Base-by-base conservation (phyloP, 2,888 invertebrate species). In the Drosophila lutescens region DNA sequence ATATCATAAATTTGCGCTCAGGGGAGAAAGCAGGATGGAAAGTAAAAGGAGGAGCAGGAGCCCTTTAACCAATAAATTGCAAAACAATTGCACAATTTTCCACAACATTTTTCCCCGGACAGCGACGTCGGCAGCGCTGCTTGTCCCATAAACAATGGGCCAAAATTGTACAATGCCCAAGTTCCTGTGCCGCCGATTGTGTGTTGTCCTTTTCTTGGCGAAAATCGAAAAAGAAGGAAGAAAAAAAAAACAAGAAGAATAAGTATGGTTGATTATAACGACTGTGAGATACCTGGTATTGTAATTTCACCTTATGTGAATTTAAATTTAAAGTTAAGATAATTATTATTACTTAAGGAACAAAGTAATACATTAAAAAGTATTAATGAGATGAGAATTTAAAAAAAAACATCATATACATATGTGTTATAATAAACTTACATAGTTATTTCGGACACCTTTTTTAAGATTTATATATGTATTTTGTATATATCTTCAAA, bases 71-170 rank as follows among this genome's bases (percentile, higher is more conserved):
- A 88, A 88, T 85, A 85, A 85, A 85, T 85, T 88, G 80, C 86
- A 68, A 80, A 86, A 85, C 88, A 85, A 85, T 88, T 85, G 88
- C 84, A 77, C 85, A 85, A 85, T 85, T 85, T 88, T 88, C 80
- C 85, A 85, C 86, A 71, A 59, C 68, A 61, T 68, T 61, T 61
- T 68, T 44, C 71, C 17, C 53, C 54, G 30, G 10, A 41, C 77
- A 26, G 46, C 74, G 38, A n/a, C 4, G 46, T 67, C 58, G 73
- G 68, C 73, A 20, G 23, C 71, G 59, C 71, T 13, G 80, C 84
- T 59, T 74, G 81, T 84, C 85, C 71, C 87, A 85, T 85, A 85
- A 85, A 85, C 85, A 88, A 85, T 83, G 53, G 77, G 62, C 86
- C 73, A 80, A 61, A 84, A 79, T 87, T 77, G 73, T 76, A 76